Evolutionary conservation across 2,113 vertebrate genomes (phyloP).

Genomic region (Psammodynastes pulverulentus): DNA sequence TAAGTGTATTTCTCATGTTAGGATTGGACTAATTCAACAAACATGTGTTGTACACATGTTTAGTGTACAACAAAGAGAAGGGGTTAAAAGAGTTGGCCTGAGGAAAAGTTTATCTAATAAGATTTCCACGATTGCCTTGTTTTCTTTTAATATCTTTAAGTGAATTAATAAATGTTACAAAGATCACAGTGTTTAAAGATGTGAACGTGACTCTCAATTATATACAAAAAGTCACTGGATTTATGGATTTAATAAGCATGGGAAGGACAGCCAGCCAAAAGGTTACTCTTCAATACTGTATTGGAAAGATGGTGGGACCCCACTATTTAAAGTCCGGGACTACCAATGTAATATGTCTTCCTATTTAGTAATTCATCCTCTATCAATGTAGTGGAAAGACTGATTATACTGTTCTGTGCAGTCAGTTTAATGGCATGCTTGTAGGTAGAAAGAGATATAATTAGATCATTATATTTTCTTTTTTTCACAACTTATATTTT

Average conservation of each 20-base stretch:
- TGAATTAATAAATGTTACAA: not conserved
- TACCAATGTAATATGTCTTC: not conserved
- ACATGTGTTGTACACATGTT: not conserved
- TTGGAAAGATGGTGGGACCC: not conserved
- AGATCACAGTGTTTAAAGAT: not conserved
- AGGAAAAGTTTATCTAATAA: not conserved
- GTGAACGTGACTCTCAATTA: not conserved
- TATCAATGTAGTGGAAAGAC: not conserved
- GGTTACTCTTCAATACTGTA: not conserved
- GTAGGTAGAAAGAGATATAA: not conserved
- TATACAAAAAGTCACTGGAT: not conserved
- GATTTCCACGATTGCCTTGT: not conserved
- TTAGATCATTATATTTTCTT: not conserved
- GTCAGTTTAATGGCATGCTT: not conserved
- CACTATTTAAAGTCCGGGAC: not conserved
- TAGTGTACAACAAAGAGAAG: not conserved
- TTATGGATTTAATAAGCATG: not conserved
- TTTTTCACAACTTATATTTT: not conserved
- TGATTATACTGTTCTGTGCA: not conserved
- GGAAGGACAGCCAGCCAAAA: not conserved
- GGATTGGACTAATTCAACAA: not conserved
- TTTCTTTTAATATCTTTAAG: not conserved
- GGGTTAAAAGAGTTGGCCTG: not conserved
- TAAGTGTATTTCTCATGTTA: not conserved
- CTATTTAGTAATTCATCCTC: not conserved